Evolutionary conservation across 2,113 vertebrate genomes (phyloP), one percentile per base, ranked within the genome.

Genomic region (Bagarius yarrelli): DNA sequence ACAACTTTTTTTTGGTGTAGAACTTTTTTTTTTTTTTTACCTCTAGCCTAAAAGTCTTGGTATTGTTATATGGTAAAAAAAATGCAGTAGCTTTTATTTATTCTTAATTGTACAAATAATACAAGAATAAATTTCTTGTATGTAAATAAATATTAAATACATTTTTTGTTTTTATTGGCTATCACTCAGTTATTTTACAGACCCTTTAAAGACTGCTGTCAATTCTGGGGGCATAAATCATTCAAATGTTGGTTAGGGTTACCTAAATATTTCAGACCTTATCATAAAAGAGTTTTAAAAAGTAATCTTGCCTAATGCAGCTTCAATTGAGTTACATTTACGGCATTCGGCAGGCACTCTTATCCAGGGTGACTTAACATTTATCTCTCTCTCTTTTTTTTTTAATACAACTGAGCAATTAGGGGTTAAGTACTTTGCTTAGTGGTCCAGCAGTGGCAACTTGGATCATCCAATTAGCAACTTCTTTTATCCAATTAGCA

Each of bases 261-360:
- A 66, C 19, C 18, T 50, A 25, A 69, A 5, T 0, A 0, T 25
- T 40, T 40, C 5, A 25, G 8, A 71, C 14, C n/a, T 50, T 3
- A 50, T 9, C 5, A 18, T 8, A 0, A 44, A 6, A 11, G 0
- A 9, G 1, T 2, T 34, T 11, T 8, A 11, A 21, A 30, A 0
- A 30, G 13, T 30, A 27, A 64, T 64, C 66, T 44, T 67, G 5
- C 34, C 34, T 23, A 67, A 67, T 44, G 34, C 32, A 66, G 0
- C 61, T 64, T 34, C 11, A 64, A 64, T 32, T 21, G 3, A 67
- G 11, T 18, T 25, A 44, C 6, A 6, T 40, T 40, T 40, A 6
- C n/a, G n/a, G 6, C 6, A 4, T 40, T 40, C 36, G 6, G 36
- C 36, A 40, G 3, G 3, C 6, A 40, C 6, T 40, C 36, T 40